Conservation (phyloP, 2,888 invertebrate genomes). For the Strigamia transsilvanica region DNA sequence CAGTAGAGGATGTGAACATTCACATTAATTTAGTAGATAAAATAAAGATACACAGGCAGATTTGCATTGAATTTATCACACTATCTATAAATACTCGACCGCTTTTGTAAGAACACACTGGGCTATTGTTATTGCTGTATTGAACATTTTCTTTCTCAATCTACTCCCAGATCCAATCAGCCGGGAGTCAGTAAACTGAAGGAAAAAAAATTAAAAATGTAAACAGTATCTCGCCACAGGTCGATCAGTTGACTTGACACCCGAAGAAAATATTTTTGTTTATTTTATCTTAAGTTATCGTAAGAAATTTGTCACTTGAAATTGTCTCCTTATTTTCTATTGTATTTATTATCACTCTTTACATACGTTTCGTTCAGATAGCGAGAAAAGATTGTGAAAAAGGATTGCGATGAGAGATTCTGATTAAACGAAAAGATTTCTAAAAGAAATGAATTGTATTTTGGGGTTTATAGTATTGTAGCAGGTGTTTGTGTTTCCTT, state of each 20-base stretch:
- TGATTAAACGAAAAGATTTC: not conserved
- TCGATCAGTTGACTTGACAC: too few relatives aligned
- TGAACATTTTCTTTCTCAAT: not conserved
- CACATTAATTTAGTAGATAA: too few relatives aligned
- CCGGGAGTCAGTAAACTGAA: not conserved
- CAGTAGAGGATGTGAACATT: too few relatives aligned
- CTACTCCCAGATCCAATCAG: not conserved
- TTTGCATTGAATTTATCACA: too few relatives aligned
- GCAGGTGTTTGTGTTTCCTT: slow-evolving; percentile 49
- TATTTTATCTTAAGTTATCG: slow-evolving; percentile 18
- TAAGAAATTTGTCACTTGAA: slow-evolving; percentile 20
- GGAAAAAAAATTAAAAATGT: too few relatives aligned
- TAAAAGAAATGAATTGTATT: not conserved
- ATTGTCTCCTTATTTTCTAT: slow-evolving; percentile 7
- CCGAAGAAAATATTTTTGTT: not conserved
- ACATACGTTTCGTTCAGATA: slow-evolving; percentile 14
- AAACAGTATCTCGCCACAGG: too few relatives aligned
- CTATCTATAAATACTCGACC: too few relatives aligned
- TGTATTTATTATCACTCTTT: not conserved
- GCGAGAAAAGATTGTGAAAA: not conserved
- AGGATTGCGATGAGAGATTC: not conserved
- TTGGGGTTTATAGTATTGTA: slow-evolving; percentile 5
- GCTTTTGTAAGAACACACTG: not conserved
- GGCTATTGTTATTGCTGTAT: not conserved
- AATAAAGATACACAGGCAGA: too few relatives aligned